Base-by-base conservation (phyloP, 1,140 invertebrate species). In the Drosophila pruinosa region DNA sequence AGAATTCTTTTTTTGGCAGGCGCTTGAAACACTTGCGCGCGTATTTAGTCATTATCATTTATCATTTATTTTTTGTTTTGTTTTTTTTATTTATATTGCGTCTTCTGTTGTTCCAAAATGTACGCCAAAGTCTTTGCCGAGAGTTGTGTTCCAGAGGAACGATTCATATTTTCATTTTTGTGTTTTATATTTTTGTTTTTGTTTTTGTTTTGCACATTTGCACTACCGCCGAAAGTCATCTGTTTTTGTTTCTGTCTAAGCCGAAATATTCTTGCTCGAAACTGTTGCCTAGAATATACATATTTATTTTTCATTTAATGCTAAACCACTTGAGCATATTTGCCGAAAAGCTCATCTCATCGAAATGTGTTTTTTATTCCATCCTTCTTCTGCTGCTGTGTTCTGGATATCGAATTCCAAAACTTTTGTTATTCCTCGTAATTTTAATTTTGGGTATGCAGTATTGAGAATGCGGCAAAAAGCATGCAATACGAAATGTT, bases 81-180 rank as follows among this genome's bases (percentile, higher is more conserved):
- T 56, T 45, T 24, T 54, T 21, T 36, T 10, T 17, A 22, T 72
- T 73, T 36, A 14, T 17, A 22, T 72, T 73, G 52, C 45, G 48
- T 62, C 69, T 39, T 41, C 72, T 62, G 71, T 69, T 88, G 47
- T 73, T 68, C 75, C 82, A 69, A 88, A 88, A 88, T 70, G 31
- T 69, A 89, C 83, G 83, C 82, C 82, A 89, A 88, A 88, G 83
- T 88, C 82, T 70, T 67, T 70, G 82, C 82, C 82, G 82, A 88
- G 82, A 88, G 78, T 78, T 67, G n/a, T 64, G 56, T 63, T 59
- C 59, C 59, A 6, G 1, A 0, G 41, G 59, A 70, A 52, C 26
- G 19, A 8, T 36, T 59, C n/a, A 15, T 52, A 21, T 15, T 22
- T 28, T 6, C 26, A 7, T 52, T 4, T 50, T 19, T 56, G 43